phyloP scores from a whole-genome alignment of 2,113 vertebrate species.

The Guaruba guarouba region DNA sequence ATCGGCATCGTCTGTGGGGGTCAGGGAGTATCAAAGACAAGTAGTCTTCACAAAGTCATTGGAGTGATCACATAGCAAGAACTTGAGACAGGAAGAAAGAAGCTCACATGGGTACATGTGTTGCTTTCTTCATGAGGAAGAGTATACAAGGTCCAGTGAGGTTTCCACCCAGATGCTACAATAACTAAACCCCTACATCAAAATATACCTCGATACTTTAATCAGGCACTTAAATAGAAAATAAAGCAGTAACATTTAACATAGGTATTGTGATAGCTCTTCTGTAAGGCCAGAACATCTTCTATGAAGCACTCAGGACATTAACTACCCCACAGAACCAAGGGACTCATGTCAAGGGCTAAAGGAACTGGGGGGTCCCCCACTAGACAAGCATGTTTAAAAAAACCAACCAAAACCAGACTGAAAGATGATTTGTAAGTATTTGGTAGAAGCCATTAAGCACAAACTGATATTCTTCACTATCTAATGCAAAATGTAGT shows the following conservation, averaged over 20 bases:
- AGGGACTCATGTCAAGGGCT: neutral
- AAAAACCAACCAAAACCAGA: neutral
- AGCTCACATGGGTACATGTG: neutral
- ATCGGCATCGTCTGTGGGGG: neutral
- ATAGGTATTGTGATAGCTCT: neutral
- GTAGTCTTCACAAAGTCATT: neutral
- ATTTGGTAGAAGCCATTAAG: slow-evolving; percentile 61
- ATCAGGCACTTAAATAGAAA: slow-evolving; percentile 63
- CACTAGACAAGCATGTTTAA: neutral
- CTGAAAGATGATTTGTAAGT: neutral
- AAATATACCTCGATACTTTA: neutral
- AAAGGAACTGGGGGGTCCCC: neutral
- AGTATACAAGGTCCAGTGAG: neutral
- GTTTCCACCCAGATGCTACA: slow-evolving; percentile 47
- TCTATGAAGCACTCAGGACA: neutral
- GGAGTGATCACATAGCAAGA: neutral
- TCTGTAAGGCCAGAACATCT: slow-evolving; percentile 8
- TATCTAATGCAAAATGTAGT: slow-evolving; percentile 5
- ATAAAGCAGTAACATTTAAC: neutral
- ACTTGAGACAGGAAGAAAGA: slow-evolving; percentile 10
- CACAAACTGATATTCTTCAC: neutral
- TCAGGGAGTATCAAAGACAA: neutral
- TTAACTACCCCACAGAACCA: neutral
- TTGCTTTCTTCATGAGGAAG: slow-evolving; percentile 3
- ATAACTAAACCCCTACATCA: neutral